These are phyloP conservation scores for Hedya salicella DNA, from an alignment of 2,888 invertebrate genomes.

Conservation along the genomic window DNA sequence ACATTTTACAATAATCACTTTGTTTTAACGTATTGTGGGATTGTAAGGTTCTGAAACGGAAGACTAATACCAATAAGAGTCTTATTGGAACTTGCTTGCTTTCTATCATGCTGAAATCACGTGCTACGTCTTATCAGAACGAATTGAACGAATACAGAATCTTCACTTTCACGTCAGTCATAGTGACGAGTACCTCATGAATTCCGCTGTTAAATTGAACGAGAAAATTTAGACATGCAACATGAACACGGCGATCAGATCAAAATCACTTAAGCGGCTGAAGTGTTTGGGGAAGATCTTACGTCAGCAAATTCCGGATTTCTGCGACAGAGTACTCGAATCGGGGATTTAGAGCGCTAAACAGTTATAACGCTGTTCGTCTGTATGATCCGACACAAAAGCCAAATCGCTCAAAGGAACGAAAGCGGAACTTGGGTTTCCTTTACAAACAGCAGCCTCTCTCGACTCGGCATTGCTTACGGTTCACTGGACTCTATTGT, in stretches of 20 bases:
- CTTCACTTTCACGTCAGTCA: too few species aligned
- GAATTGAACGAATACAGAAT: too few species aligned
- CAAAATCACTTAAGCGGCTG: neutral
- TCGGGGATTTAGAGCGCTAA: neutral
- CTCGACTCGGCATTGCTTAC: neutral
- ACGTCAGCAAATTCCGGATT: neutral
- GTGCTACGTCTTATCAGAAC: too few species aligned
- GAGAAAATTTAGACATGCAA: neutral
- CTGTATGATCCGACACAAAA: slow-evolving; percentile 15
- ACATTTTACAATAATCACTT: too few species aligned
- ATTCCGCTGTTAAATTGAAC: neutral
- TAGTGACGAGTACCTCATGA: too few species aligned
- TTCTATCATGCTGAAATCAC: too few species aligned
- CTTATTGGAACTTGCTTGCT: too few species aligned
- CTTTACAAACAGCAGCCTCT: neutral
- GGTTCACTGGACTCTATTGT: slow-evolving; percentile 14
- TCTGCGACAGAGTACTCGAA: neutral
- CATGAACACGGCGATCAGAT: neutral
- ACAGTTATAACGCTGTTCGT: neutral
- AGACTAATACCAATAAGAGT: too few species aligned
- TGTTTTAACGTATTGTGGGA: too few species aligned
- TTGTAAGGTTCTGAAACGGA: too few species aligned
- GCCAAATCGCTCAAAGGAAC: slow-evolving; percentile 15
- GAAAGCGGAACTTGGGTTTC: slow-evolving; percentile 15
- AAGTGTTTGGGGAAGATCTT: slow-evolving; percentile 12